A percentile compares a stretch with the other conserved stretches of the same genome.
These are phyloP conservation scores for Eupeodes corollae DNA, from an alignment of 1,140 invertebrate genomes.

Conservation along the genomic window DNA sequence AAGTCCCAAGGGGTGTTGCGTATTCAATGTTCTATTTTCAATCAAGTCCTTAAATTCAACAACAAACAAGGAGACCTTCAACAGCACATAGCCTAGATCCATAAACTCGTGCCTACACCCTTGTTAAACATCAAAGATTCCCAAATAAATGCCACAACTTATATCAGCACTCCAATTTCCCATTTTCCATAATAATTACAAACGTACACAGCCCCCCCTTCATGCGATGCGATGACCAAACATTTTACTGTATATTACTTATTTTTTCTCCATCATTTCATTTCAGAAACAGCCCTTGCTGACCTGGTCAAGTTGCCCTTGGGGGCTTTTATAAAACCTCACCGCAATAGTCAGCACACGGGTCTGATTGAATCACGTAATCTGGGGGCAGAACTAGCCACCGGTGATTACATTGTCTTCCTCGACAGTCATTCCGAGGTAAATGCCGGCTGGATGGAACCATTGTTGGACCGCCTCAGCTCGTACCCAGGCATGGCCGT, in stretches of 20 bases:
- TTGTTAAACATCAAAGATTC: background rate
- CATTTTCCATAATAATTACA: background rate
- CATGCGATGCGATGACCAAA: too few relatives aligned
- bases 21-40: too few relatives aligned
- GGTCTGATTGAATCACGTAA: slow-evolving; percentile 66
- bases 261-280: too few relatives aligned
- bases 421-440: slow-evolving; percentile 77
- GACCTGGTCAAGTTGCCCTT: too few relatives aligned
- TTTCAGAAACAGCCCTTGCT: too few relatives aligned
- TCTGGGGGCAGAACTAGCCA: slow-evolving; percentile 50
- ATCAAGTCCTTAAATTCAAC: too few relatives aligned
- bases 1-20: too few relatives aligned
- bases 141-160: background rate
- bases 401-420: slow-evolving; percentile 62
- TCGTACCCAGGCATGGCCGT: slow-evolving; percentile 39
- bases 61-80: too few relatives aligned
- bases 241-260: too few relatives aligned
- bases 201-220: too few relatives aligned
- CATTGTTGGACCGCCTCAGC: slow-evolving; percentile 44
- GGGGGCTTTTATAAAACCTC: slow-evolving; percentile 34
- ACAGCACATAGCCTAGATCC: background rate
- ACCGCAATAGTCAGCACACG: slow-evolving; percentile 60
- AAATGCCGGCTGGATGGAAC: slow-evolving; percentile 54
- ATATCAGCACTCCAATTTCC: background rate
- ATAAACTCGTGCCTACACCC: background rate